A percentile compares a stretch with the other conserved stretches of the same genome.
Conservation (phyloP, 1,140 invertebrate species). For the Drosophila auraria region DNA sequence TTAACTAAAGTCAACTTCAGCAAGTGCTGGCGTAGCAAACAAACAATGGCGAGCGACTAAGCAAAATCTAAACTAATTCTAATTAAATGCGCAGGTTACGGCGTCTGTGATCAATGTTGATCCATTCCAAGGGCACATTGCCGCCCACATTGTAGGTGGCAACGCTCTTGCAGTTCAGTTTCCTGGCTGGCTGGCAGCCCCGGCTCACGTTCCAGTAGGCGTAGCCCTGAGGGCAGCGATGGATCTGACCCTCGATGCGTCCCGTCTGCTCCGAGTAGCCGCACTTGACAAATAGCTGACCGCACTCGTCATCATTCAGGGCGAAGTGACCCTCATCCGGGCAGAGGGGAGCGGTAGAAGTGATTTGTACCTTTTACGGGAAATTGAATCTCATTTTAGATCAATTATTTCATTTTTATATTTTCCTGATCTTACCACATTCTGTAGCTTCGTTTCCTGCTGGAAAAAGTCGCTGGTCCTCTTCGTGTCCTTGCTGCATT, state of each 20-base stretch:
- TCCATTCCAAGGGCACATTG: slow-evolving; percentile 78
- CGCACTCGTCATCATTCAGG: slow-evolving; percentile 88
- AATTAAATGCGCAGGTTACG: slow-evolving; percentile 76
- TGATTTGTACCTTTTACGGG: slow-evolving; percentile 65
- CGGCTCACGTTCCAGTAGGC: slow-evolving; percentile 91
- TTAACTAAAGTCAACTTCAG: neutral
- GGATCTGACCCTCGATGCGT: slow-evolving; percentile 89
- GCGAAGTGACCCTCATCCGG: slow-evolving; percentile 89
- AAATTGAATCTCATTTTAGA: neutral
- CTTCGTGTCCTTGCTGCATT: slow-evolving; percentile 65
- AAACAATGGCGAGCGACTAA: slow-evolving; percentile 50
- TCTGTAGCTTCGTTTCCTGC: slow-evolving; percentile 87
- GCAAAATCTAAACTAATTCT: slow-evolving; percentile 49
- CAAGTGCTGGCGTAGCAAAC: slow-evolving; percentile 65
- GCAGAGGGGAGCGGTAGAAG: slow-evolving; percentile 86
- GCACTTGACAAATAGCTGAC: slow-evolving; percentile 91
- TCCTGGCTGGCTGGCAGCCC: slow-evolving; percentile 88
- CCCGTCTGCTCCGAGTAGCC: slow-evolving; percentile 85
- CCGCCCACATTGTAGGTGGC: slow-evolving; percentile 64
- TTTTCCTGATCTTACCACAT: slow-evolving; percentile 74
- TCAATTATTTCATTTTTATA: neutral
- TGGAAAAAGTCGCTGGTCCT: slow-evolving; percentile 84
- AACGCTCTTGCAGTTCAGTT: slow-evolving; percentile 64
- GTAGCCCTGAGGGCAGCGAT: slow-evolving; percentile 91
- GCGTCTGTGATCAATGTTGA: slow-evolving; percentile 80